Percentiles rank a stretch among this genome's conserved stretches.
Evolutionary conservation across 2,888 invertebrate species (phyloP).

Genomic region (Petrolisthes manimaculis): DNA sequence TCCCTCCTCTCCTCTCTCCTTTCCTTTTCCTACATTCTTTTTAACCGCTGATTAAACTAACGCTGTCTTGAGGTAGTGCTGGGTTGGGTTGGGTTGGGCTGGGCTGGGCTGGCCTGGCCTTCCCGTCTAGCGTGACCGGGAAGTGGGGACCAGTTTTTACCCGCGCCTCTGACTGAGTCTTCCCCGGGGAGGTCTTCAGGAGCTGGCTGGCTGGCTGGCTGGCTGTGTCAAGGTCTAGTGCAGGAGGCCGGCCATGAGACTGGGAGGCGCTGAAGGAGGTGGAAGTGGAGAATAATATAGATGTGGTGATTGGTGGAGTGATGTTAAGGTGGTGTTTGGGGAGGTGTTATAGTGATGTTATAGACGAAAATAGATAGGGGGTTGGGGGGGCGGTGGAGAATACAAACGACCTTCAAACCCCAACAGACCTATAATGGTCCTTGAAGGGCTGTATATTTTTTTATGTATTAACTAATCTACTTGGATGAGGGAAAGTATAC

Average conservation of each 20-base stretch:
- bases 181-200: background rate
- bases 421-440: too few species aligned
- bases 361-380: background rate
- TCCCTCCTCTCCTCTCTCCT: background rate
- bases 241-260: background rate
- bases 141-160: constrained; percentile 10
- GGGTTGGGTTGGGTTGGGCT: background rate
- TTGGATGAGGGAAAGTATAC: too few species aligned
- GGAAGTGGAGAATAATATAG: background rate
- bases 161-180: constrained; percentile 2
- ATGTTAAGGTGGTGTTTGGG: background rate
- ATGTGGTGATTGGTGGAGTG: background rate
- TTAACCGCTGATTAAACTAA: too few species aligned
- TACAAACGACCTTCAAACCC: background rate
- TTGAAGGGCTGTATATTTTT: too few species aligned
- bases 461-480: too few species aligned
- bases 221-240: constrained; percentile 15
- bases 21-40: background rate
- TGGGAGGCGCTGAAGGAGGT: background rate
- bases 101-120: background rate
- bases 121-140: constrained; percentile 15
- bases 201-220: background rate
- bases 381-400: background rate
- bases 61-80: background rate
- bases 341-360: background rate